phyloP scores from a whole-genome alignment of 2,113 vertebrate species.

The Rhabdornis inornatus region DNA sequence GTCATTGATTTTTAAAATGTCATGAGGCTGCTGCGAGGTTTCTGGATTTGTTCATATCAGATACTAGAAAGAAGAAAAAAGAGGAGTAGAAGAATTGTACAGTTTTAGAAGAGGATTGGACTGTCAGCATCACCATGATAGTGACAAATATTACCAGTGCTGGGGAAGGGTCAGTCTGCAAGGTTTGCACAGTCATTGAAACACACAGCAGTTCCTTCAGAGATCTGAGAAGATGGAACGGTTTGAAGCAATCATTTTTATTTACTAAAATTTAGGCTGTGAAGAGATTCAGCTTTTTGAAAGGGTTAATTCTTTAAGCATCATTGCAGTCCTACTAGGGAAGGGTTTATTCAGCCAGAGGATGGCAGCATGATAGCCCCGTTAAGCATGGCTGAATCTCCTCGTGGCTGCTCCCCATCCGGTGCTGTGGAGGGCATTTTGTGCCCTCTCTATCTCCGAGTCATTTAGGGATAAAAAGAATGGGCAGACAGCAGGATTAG shows the following conservation, averaged over 20 bases:
- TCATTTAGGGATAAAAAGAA: slow-evolving; percentile 6
- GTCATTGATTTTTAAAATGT: neutral
- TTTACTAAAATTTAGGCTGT: neutral
- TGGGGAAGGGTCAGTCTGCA: neutral
- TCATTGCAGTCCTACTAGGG: neutral
- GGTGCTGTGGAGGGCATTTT: neutral
- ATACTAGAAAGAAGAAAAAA: neutral
- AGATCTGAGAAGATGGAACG: neutral
- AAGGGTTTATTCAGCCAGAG: neutral
- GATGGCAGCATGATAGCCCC: neutral
- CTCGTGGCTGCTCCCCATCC: neutral
- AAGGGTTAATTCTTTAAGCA: neutral
- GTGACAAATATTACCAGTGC: neutral
- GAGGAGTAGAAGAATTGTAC: neutral
- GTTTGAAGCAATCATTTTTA: neutral
- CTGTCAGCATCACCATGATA: neutral
- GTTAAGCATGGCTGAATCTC: neutral
- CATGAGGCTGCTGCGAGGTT: neutral
- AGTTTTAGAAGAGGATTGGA: neutral
- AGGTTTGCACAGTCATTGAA: neutral
- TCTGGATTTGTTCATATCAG: neutral
- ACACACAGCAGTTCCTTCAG: neutral
- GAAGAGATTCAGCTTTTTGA: neutral
- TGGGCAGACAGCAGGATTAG: slow-evolving; percentile 32
- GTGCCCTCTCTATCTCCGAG: neutral